phyloP scores from a whole-genome alignment of 2,888 invertebrate species.

The Micropterix aruncella region DNA sequence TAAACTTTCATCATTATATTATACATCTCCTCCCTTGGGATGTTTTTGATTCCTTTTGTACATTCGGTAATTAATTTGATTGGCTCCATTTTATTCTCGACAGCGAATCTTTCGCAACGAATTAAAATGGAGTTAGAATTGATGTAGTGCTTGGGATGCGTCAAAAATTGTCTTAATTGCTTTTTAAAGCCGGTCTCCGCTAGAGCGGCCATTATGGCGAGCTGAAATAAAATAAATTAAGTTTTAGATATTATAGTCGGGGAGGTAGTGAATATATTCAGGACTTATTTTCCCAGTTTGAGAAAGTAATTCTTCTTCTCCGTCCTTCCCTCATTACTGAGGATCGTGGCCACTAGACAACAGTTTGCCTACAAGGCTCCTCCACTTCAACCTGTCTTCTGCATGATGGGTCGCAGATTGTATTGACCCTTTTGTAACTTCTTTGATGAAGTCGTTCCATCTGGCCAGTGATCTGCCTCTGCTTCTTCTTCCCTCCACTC shows the following conservation, averaged over 20 bases:
- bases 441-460: too few species aligned
- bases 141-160: slow-evolving; percentile 37
- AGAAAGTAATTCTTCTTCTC: neutral
- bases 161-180: slow-evolving; percentile 30
- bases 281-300: too few species aligned
- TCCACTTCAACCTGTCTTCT: too few species aligned
- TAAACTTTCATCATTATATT: slow-evolving; percentile 33
- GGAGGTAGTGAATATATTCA: too few species aligned
- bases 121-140: slow-evolving; percentile 36
- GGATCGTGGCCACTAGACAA: too few species aligned
- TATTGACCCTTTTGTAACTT: too few species aligned
- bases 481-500: too few species aligned
- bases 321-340: neutral
- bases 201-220: slow-evolving; percentile 34
- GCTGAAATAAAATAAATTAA: slow-evolving; percentile 16
- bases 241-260: neutral
- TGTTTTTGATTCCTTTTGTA: slow-evolving; percentile 20
- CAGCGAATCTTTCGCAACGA: slow-evolving; percentile 34
- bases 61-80: slow-evolving; percentile 25
- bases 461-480: too few species aligned
- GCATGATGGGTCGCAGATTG: too few species aligned
- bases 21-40: slow-evolving; percentile 28
- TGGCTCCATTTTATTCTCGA: slow-evolving; percentile 24
- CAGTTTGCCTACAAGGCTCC: too few species aligned
- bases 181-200: slow-evolving; percentile 39